These are phyloP conservation scores for Vombatus ursinus DNA, from an alignment of 2,113 vertebrate genomes.

Conservation along the genomic window DNA sequence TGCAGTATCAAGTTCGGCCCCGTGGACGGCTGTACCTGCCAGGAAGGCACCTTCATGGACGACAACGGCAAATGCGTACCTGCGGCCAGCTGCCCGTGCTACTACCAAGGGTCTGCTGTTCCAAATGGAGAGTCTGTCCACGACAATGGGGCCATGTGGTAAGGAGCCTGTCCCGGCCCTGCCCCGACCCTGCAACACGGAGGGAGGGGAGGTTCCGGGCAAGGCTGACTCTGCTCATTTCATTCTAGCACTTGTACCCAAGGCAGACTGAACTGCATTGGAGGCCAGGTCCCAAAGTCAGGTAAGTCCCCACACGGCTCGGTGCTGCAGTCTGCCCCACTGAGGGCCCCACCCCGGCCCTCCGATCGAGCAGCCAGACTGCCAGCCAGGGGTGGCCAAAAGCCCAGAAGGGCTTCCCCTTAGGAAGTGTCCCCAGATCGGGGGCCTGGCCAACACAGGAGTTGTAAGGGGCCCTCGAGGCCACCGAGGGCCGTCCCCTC, in stretches of 20 bases:
- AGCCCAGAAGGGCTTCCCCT: background rate
- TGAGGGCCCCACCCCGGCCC: background rate
- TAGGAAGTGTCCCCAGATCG: background rate
- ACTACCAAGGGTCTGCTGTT: constrained; percentile 80
- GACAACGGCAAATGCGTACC: constrained; percentile 83
- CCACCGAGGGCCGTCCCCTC: background rate
- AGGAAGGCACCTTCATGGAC: constrained; percentile 82
- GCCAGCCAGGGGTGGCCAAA: background rate
- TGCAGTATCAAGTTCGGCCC: constrained; percentile 81
- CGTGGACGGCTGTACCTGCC: constrained; percentile 85
- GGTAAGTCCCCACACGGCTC: constrained; percentile 72
- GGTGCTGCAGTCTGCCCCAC: background rate
- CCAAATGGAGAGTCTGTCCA: constrained; percentile 83
- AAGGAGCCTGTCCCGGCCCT: constrained; percentile 38
- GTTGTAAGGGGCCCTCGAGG: background rate
- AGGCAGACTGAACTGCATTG: constrained; percentile 84
- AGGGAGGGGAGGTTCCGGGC: fast-evolving
- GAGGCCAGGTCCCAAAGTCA: constrained; percentile 71
- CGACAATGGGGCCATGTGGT: constrained; percentile 83
- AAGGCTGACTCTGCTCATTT: background rate
- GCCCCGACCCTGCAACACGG: fast-evolving
- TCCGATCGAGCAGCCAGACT: background rate
- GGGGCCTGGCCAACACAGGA: no score
- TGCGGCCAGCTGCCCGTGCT: constrained; percentile 84
- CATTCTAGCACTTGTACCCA: constrained; percentile 80